Evolutionary conservation across 2,888 invertebrate genomes (phyloP).

Genomic region (Sicus ferrugineus): DNA sequence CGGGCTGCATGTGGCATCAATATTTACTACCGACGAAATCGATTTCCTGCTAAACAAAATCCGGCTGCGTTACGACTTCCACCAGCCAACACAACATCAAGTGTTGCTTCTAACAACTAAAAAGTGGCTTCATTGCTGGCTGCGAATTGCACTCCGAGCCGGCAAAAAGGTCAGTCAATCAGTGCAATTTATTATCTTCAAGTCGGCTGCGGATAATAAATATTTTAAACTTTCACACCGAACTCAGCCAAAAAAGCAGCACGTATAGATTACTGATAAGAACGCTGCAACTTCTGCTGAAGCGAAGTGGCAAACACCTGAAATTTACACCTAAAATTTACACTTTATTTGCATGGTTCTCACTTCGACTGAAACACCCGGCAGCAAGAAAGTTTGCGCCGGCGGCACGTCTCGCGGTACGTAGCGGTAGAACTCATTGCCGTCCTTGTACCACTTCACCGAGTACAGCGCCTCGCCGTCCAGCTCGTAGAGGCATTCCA

Average conservation of each 20-base stretch:
- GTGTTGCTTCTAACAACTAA: slow-evolving; percentile 10
- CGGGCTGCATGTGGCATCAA: slow-evolving; percentile 15
- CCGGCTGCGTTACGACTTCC: slow-evolving; percentile 37
- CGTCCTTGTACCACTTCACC: slow-evolving; percentile 93
- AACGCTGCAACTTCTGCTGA: neutral
- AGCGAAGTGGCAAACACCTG: neutral
- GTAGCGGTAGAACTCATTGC: slow-evolving; percentile 87
- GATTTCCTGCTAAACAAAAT: slow-evolving; percentile 61
- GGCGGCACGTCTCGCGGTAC: slow-evolving; percentile 84
- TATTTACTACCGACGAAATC: slow-evolving; percentile 50
- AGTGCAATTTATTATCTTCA: slow-evolving; percentile 38
- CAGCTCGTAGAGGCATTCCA: slow-evolving; percentile 85
- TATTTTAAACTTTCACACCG: slow-evolving; percentile 27
- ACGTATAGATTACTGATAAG: slow-evolving; percentile 31
- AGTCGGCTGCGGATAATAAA: slow-evolving; percentile 12
- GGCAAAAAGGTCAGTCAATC: slow-evolving; percentile 19
- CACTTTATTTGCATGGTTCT: slow-evolving; percentile 64
- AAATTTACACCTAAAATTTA: too few relatives aligned
- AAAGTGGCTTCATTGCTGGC: slow-evolving; percentile 1
- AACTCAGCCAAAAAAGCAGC: neutral
- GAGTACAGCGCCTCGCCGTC: slow-evolving; percentile 85
- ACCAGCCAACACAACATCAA: slow-evolving; percentile 19
- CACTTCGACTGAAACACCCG: slow-evolving; percentile 86
- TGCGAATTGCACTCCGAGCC: slow-evolving; percentile 12
- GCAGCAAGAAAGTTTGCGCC: slow-evolving; percentile 78